Base-by-base conservation (phyloP, 2,888 invertebrate species). In the Sesia bembeciformis region DNA sequence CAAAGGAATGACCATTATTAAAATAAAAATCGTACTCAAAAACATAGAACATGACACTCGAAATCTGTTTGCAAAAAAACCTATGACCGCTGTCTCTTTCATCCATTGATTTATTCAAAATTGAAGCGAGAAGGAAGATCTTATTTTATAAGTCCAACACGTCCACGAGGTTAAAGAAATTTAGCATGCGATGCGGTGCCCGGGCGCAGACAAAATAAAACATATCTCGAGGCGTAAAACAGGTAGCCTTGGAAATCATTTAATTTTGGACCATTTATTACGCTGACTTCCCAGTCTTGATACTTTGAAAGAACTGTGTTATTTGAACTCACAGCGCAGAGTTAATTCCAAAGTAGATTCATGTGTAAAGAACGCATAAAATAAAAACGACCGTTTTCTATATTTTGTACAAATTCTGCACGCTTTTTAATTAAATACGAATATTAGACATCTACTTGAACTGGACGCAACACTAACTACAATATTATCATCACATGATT, bases 191-290 rank as follows among this genome's bases (percentile, higher is more conserved):
- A 68, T 67, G 60, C 64, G 62, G 60, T 65, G 62, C 62, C 62
- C 53, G 63, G 54, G 60, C 51, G 52, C 76, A 72, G 76, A 72
- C 74, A 76, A 73, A 76, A 80, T 72, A 79, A 76, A 84, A 83
- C 74, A 73, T 76, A 77, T 78, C 80, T 81, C 70, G 62, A 65
- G 84, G 85, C 84, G 86, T 87, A 88, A 87, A 74, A 86, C 87
- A 82, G 87, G 87, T 82, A 87, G 87, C 85, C 67, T 65, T 55
- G 68, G 57, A 72, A 78, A 81, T 80, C 77, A 76, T 79, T 83
- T 76, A 66, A 81, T 82, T 83, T 79, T 70, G 68, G 68, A 70
- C 66, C 60, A 62, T 62, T 62, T 54, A 60, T 42, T 57, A 61
- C 56, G 43, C 5, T 54, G 64, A 58, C 49, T 3, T 7, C 54